Conservation (phyloP, 2,888 invertebrate genomes). For the Hirtodrosophila cameraria region DNA sequence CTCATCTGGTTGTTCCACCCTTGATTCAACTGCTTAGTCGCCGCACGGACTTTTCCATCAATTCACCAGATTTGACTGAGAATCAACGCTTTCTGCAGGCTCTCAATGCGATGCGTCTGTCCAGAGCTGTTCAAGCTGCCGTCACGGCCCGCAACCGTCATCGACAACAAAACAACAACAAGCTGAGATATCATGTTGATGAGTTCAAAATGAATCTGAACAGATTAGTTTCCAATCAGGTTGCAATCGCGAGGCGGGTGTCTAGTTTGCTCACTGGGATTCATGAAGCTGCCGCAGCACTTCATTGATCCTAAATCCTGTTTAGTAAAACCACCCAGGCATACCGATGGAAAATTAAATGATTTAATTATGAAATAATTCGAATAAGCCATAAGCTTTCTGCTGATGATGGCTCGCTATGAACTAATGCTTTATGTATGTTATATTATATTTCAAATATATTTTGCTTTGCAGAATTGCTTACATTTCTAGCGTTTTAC, state of each 20-base stretch:
- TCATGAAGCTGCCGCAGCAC: neutral
- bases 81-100: neutral
- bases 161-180: neutral
- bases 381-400: too few species aligned
- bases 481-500: too few species aligned
- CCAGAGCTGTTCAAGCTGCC: conserved; percentile 23
- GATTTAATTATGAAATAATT: too few species aligned
- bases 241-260: conserved; percentile 36
- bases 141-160: neutral
- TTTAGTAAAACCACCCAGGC: too few species aligned
- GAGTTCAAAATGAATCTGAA: conserved; percentile 31
- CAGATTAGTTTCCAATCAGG: conserved; percentile 40
- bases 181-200: neutral
- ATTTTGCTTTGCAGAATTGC: too few species aligned
- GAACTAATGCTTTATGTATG: too few species aligned
- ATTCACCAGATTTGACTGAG: neutral
- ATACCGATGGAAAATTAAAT: too few species aligned
- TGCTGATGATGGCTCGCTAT: too few species aligned
- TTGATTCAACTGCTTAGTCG: conserved; percentile 7
- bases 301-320: too few species aligned
- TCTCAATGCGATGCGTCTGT: conserved; percentile 28
- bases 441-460: too few species aligned
- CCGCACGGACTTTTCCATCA: neutral
- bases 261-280: neutral
- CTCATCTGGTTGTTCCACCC: conserved; percentile 13